Evolutionary conservation across 2,113 vertebrate genomes (phyloP), one percentile per base, ranked within the genome.

Genomic region (Mormyrus lacerda): DNA sequence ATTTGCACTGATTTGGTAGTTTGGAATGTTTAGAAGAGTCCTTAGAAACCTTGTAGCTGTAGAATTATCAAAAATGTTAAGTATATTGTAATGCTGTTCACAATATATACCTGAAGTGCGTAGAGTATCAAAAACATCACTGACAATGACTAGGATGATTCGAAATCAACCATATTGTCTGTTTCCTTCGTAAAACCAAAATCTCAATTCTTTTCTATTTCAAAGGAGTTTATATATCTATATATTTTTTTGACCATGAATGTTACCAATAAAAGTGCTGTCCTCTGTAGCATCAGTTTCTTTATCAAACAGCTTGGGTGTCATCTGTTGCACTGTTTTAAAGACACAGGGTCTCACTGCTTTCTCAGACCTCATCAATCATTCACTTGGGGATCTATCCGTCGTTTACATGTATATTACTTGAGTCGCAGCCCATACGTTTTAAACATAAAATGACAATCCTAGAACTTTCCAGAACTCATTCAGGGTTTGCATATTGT

Each of bases 211-310:
- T 27, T 85, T 85, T 85, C 83, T 50, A 50, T 85, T 27, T 85
- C 44, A 27, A 50, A 85, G 13, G 73, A 6, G 17, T 42, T 79
- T n/a, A n/a, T 85, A 85, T 50, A 48, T 85, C 65, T 84, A 84
- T 84, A 39, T 83, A 45, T 21, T 35, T 85, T 84, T 85, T 48
- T 48, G 83, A 85, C 47, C 47, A 85, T 85, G 73, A 42, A 79
- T n/a, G 83, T 85, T 48, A 85, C 83, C 83, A 85, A 85, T 85
- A 85, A 85, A 84, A 85, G 83, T n/a, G 19, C 19, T 17, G 45
- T 79, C 35, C 35, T 76, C 35, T 79, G 17, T 79, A 35, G 39
- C 31, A 8, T 13, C 24, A 17, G 24, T 27, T 85, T 50, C n/a
- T 48, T 50, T 47, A 5, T 85, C 47, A 48, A 48, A 50, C n/a